Evolutionary conservation across 2,797 vertebrate genomes (phyloP), one percentile per base, ranked within the genome.

Genomic region (Molossus alvarezi): DNA sequence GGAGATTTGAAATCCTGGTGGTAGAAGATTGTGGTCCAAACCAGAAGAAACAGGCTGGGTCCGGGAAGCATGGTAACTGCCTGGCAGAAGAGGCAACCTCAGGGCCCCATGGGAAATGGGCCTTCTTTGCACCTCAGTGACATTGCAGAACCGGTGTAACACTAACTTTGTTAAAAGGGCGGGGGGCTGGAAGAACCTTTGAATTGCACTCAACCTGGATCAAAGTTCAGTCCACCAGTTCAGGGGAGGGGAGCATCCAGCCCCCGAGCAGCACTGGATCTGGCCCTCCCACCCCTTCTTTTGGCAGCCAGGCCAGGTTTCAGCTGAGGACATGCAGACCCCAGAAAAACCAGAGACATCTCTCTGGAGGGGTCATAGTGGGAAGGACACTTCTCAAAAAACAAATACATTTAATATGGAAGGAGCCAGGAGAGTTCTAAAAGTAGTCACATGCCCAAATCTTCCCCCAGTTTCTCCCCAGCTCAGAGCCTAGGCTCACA

Each of bases 101-200:
- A 14, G 69, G 88, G 83, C 76, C 95, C 95, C 69, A 37, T 6
- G 77, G 88, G 84, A 97, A 96, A 92, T 87, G 96, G 83, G 62
- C 96, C 97, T 94, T 98, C 95, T 96, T 96, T 97, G 97, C 93
- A 97, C 97, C 98, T 97, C 94, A 97, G 97, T 64, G 1, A 98
- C 97, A 82, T 96, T 98, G 95, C 93, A 89, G 94, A 98, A 98
- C 98, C 98, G 98, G 98, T 98, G 98, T 98, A 98, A 97, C 95
- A 98, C 98, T 98, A 98, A 96, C 92, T 93, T 55, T 67, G 82
- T 93, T 86, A 27, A 84, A 64, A 37, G 48, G 57, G 85, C 33
- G 33, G 33, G 33, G n/a, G 29, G 4, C 93, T 93, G 86, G 97
- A 91, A 93, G 91, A 97, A 93, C 81, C 92, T 95, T 90, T 97